These are phyloP conservation scores for Bombus pascuorum DNA, from an alignment of 1,140 invertebrate genomes.

Conservation along the genomic window DNA sequence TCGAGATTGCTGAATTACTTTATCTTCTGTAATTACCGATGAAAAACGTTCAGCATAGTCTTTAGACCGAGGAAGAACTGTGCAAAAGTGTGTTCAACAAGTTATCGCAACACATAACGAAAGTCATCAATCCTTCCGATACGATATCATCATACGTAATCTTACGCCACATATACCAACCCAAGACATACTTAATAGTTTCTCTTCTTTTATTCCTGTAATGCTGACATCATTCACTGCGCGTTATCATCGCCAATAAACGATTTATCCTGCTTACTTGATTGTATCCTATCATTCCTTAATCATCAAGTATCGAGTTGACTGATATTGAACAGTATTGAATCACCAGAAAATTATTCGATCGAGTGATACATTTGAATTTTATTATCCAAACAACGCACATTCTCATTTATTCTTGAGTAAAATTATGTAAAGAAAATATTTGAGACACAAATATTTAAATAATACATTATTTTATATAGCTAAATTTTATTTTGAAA, in stretches of 20 bases:
- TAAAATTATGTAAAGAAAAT: no score
- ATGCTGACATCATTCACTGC: not conserved
- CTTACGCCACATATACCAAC: no score
- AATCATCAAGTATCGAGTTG: not conserved
- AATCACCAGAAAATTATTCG: not conserved
- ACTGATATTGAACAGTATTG: not conserved
- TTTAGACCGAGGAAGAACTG: no score
- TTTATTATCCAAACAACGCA: no score
- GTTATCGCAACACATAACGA: not conserved
- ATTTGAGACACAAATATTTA: not conserved
- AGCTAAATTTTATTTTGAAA: not conserved
- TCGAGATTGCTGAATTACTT: not conserved
- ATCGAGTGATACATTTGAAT: not conserved
- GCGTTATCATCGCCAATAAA: conserved; percentile 5
- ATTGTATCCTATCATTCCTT: conserved; percentile 9
- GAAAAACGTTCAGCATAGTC: not conserved
- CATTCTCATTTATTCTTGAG: no score
- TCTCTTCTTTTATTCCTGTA: not conserved
- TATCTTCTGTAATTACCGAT: not conserved
- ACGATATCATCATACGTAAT: not conserved
- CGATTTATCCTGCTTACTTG: not conserved
- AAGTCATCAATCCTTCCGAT: not conserved
- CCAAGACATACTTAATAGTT: not conserved
- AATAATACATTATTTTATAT: not conserved
- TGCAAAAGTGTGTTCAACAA: not conserved